Conservation (phyloP, 2,888 invertebrate genomes). For the Ptycholaimellus sp. region DNA sequence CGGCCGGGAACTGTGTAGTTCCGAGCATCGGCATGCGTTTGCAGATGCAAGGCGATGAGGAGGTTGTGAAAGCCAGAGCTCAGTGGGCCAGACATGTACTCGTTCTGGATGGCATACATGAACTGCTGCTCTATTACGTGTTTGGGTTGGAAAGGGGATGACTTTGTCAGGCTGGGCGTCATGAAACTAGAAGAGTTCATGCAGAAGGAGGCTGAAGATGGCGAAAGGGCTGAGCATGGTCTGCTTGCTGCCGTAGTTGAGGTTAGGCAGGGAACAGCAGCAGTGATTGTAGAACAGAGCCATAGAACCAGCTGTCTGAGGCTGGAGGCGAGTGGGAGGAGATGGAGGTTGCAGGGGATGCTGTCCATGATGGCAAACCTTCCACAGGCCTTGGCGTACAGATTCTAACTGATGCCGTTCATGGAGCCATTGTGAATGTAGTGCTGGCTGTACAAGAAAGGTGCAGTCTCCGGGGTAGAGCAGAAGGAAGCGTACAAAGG, state of each 20-base stretch:
- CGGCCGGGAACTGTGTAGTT: constrained; percentile 24
- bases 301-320: too few relatives aligned
- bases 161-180: constrained; percentile 44
- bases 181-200: constrained; percentile 53
- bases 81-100: constrained; percentile 53
- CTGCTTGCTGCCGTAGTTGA: constrained; percentile 53
- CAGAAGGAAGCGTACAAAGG: neutral
- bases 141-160: constrained; percentile 53
- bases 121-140: constrained; percentile 94
- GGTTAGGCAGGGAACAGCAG: too few relatives aligned
- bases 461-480: constrained; percentile 25
- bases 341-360: too few relatives aligned
- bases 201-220: constrained; percentile 73
- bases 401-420: constrained; percentile 93
- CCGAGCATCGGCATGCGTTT: constrained; percentile 84
- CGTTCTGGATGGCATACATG: constrained; percentile 77
- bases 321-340: too few relatives aligned
- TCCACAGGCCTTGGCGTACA: too few relatives aligned
- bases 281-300: too few relatives aligned
- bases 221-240: constrained; percentile 84
- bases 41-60: constrained; percentile 79
- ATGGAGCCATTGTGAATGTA: constrained; percentile 90
- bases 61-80: constrained; percentile 88
- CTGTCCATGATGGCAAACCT: too few relatives aligned
- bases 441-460: constrained; percentile 94